These are phyloP conservation scores for Papilio aristodemus DNA, from an alignment of 1,140 invertebrate genomes.

Conservation along the genomic window DNA sequence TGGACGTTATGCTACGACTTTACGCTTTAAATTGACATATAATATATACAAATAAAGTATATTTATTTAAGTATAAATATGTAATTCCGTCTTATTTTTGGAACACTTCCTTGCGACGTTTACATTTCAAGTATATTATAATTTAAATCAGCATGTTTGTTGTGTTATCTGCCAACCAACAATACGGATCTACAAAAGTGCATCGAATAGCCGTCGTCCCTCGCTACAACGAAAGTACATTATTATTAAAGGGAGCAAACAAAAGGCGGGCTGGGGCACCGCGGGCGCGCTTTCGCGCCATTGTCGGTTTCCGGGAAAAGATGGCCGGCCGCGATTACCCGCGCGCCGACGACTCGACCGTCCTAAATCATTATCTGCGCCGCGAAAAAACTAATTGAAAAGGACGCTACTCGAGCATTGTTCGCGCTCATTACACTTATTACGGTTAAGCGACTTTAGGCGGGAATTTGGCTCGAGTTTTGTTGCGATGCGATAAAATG, in stretches of 20 bases:
- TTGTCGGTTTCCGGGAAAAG: slow-evolving; percentile 68
- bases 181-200: slow-evolving; percentile 1
- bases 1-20: background rate
- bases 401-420: slow-evolving; percentile 47
- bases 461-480: slow-evolving; percentile 19
- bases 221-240: slow-evolving; percentile 22
- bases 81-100: too few relatives aligned
- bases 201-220: slow-evolving; percentile 3
- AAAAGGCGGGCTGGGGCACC: slow-evolving; percentile 43
- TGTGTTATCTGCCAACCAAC: background rate
- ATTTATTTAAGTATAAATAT: too few relatives aligned
- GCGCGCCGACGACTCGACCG: slow-evolving; percentile 45
- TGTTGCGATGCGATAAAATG: slow-evolving; percentile 15
- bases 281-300: slow-evolving; percentile 48
- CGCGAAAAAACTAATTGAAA: slow-evolving; percentile 60
- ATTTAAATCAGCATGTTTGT: too few relatives aligned
- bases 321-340: slow-evolving; percentile 59
- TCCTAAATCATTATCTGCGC: slow-evolving; percentile 56
- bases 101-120: too few relatives aligned
- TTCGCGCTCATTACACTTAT: slow-evolving; percentile 55
- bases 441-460: slow-evolving; percentile 41
- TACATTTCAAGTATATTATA: too few relatives aligned
- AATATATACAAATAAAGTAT: background rate
- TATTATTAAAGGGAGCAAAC: slow-evolving; percentile 38
- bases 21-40: too few relatives aligned